These are phyloP conservation scores for Nipponia nippon DNA, from an alignment of 2,113 vertebrate species.

Conservation along the genomic window DNA sequence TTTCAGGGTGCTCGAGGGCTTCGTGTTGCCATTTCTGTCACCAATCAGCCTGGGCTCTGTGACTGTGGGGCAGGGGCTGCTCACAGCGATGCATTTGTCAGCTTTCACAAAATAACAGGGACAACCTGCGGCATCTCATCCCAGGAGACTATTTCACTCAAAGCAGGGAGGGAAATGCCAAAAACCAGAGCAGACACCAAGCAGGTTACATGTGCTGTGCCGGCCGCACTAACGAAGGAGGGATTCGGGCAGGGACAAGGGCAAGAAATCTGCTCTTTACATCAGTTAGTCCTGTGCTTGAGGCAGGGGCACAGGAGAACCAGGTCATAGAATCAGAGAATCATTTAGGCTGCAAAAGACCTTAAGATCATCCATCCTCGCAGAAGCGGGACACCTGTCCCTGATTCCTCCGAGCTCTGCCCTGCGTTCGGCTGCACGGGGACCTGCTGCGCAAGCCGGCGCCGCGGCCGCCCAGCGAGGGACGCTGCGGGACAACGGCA, in stretches of 20 bases:
- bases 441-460: neutral
- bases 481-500: neutral
- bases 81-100: neutral
- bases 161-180: neutral
- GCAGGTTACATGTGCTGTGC: neutral
- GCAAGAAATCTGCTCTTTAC: neutral
- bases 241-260: neutral
- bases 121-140: neutral
- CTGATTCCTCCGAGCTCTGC: neutral
- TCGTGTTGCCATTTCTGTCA: neutral
- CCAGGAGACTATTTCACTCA: neutral
- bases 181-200: neutral
- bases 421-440: neutral
- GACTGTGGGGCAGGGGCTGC: neutral
- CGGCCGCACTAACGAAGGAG: fast-evolving
- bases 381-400: neutral
- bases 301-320: fast-evolving
- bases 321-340: no score
- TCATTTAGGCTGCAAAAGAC: neutral
- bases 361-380: neutral
- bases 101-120: neutral
- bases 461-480: neutral
- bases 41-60: fast-evolving
- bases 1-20: neutral
- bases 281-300: neutral